Evolutionary conservation across 2,888 invertebrate genomes (phyloP).

Genomic region (Diplolepis rosae): DNA sequence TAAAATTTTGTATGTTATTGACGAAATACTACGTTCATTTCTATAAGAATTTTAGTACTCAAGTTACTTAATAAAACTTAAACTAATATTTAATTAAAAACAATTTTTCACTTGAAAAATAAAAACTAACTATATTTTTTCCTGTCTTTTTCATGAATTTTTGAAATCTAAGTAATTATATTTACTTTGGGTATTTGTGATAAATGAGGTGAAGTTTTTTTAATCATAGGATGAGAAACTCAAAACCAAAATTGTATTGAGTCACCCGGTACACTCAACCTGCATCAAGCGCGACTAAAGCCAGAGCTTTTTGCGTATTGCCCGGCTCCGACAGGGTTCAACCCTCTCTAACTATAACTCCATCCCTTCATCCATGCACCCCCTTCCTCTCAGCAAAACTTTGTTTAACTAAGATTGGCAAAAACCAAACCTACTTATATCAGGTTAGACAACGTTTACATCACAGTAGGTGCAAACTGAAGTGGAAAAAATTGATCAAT

Average conservation of each 20-base stretch:
- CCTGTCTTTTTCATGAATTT: too few species aligned
- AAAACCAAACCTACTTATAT: slow-evolving; percentile 73
- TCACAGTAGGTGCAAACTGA: slow-evolving; percentile 1
- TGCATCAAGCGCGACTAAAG: slow-evolving; percentile 63
- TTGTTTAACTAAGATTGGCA: slow-evolving; percentile 72
- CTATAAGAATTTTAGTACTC: too few species aligned
- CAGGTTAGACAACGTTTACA: slow-evolving; percentile 54
- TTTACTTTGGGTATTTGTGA: not conserved
- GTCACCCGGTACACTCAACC: slow-evolving; percentile 59
- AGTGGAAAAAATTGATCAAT: not conserved
- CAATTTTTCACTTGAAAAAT: too few species aligned
- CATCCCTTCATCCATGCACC: slow-evolving; percentile 42
- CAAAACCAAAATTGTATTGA: slow-evolving; percentile 24
- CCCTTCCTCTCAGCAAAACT: slow-evolving; percentile 63
- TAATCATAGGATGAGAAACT: not conserved
- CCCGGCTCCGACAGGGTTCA: slow-evolving; percentile 61
- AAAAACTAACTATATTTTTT: too few species aligned
- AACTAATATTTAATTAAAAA: too few species aligned
- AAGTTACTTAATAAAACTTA: too few species aligned
- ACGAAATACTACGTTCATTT: too few species aligned
- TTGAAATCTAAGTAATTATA: too few species aligned
- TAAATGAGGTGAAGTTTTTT: not conserved
- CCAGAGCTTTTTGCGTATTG: slow-evolving; percentile 69
- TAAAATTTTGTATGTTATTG: too few species aligned
- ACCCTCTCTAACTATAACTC: slow-evolving; percentile 51